A percentile compares a stretch with the other conserved stretches of the same genome.
Conservation (phyloP, 2,888 invertebrate genomes). For the Listrodromus nycthemerus region DNA sequence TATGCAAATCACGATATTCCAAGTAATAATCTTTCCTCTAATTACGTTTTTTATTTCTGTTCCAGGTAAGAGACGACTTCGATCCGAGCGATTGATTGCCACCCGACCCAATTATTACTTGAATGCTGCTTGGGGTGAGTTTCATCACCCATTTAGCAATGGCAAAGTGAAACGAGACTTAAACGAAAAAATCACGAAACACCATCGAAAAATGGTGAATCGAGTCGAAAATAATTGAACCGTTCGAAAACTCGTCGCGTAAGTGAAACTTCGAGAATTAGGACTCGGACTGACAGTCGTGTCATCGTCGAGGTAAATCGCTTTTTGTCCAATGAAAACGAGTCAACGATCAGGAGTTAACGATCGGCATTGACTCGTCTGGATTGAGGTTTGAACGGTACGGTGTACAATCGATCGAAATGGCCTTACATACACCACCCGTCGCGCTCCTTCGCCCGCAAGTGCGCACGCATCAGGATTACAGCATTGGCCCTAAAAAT, state of each 20-base stretch:
- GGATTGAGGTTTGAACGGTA: slow-evolving; percentile 36
- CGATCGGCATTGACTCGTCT: slow-evolving; percentile 47
- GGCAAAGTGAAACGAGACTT: background rate
- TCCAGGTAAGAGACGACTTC: slow-evolving; percentile 49
- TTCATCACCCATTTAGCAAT: background rate
- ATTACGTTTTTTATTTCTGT: slow-evolving; percentile 23
- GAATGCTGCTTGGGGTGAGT: slow-evolving; percentile 1
- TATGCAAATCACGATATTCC: slow-evolving; percentile 24
- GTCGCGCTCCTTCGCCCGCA: background rate
- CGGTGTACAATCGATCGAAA: slow-evolving; percentile 34
- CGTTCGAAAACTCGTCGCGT: slow-evolving; percentile 45
- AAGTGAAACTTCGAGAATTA: slow-evolving; percentile 30
- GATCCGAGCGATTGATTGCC: background rate
- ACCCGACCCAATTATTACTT: background rate
- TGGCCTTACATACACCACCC: slow-evolving; percentile 10
- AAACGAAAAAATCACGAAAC: slow-evolving; percentile 2
- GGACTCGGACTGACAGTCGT: background rate
- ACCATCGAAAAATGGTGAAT: background rate
- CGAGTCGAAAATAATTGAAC: slow-evolving; percentile 21
- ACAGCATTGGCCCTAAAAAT: slow-evolving; percentile 49
- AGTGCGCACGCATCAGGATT: slow-evolving; percentile 8
- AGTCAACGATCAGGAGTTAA: slow-evolving; percentile 20
- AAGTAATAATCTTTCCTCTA: background rate
- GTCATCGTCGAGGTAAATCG: slow-evolving; percentile 40
- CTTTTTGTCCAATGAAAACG: slow-evolving; percentile 31